Percentiles rank a stretch among this genome's conserved stretches.
These are phyloP conservation scores for Drosophila barbarae DNA, from an alignment of 2,888 invertebrate genomes.

Conservation along the genomic window DNA sequence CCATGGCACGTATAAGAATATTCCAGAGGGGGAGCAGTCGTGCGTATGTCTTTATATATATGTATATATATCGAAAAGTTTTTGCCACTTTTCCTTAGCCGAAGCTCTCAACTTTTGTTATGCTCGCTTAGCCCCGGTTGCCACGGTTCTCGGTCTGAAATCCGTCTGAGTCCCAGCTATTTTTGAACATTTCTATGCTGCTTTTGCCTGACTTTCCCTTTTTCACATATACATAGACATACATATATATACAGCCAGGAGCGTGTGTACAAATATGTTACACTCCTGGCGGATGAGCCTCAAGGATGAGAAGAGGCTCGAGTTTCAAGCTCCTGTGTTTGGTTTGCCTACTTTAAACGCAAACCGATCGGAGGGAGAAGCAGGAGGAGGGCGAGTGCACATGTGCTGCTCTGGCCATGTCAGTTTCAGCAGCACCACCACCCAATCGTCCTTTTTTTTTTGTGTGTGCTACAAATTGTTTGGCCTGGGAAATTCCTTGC, in stretches of 20 bases:
- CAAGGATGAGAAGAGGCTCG: too few relatives aligned
- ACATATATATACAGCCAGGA: background rate
- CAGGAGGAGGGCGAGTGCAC: conserved; percentile 8
- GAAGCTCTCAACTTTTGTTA: conserved; percentile 69
- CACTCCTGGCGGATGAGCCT: conserved; percentile 17
- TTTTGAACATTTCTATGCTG: conserved; percentile 46
- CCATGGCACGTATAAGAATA: conserved; percentile 17
- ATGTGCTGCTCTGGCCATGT: conserved; percentile 16
- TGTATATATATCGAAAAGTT: conserved; percentile 72
- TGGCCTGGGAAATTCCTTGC: conserved; percentile 65
- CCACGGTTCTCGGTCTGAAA: conserved; percentile 9
- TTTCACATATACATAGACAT: background rate
- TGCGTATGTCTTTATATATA: conserved; percentile 73
- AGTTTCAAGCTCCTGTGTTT: conserved; percentile 40
- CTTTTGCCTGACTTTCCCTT: conserved; percentile 42
- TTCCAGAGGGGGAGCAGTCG: conserved; percentile 48
- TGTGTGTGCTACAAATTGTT: conserved; percentile 71
- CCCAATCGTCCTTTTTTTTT: conserved; percentile 29
- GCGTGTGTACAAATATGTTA: conserved; percentile 18
- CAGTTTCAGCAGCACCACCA: conserved; percentile 25
- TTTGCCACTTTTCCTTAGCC: conserved; percentile 66
- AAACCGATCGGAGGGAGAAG: conserved; percentile 59
- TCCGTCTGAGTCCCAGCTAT: conserved; percentile 30
- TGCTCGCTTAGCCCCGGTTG: conserved; percentile 63
- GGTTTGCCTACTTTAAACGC: conserved; percentile 61